Percentiles rank a stretch among this genome's conserved stretches.
Conservation (phyloP, 2,888 invertebrate genomes). For the Phalera bucephala region DNA sequence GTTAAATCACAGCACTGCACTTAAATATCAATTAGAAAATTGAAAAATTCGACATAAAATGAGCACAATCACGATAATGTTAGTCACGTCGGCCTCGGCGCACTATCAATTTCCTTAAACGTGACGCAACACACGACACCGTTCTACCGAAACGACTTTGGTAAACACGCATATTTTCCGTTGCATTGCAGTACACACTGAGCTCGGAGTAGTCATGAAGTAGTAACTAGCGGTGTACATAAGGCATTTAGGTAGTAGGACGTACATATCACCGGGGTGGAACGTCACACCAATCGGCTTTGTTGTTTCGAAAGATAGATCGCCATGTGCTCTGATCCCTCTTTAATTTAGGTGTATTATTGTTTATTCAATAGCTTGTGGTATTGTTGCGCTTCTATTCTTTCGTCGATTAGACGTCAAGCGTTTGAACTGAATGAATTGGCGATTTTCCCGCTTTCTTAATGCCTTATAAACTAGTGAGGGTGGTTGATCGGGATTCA, state of each 20-base stretch:
- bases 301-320: conserved; percentile 82
- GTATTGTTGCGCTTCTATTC: conserved; percentile 25
- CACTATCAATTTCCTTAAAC: conserved; percentile 82
- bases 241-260: conserved; percentile 83
- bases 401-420: conserved; percentile 26
- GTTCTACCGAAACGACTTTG: conserved; percentile 83
- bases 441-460: conserved; percentile 5
- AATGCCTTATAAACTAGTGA: conserved; percentile 1
- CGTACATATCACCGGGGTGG: conserved; percentile 82
- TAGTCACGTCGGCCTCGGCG: conserved; percentile 80
- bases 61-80: conserved; percentile 71
- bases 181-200: conserved; percentile 84
- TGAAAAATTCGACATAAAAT: conserved; percentile 52
- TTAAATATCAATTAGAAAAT: conserved; percentile 44
- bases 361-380: conserved; percentile 35
- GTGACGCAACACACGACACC: conserved; percentile 82
- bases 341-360: conserved; percentile 57
- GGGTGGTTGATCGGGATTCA: neutral
- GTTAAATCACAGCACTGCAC: conserved; percentile 58
- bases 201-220: conserved; percentile 83
- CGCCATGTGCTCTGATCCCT: conserved; percentile 77
- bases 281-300: conserved; percentile 83
- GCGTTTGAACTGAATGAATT: conserved; percentile 13
- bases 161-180: conserved; percentile 84
- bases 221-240: conserved; percentile 83